Conservation (phyloP, 2,888 invertebrate genomes). For the Steinernema carpocapsae region DNA sequence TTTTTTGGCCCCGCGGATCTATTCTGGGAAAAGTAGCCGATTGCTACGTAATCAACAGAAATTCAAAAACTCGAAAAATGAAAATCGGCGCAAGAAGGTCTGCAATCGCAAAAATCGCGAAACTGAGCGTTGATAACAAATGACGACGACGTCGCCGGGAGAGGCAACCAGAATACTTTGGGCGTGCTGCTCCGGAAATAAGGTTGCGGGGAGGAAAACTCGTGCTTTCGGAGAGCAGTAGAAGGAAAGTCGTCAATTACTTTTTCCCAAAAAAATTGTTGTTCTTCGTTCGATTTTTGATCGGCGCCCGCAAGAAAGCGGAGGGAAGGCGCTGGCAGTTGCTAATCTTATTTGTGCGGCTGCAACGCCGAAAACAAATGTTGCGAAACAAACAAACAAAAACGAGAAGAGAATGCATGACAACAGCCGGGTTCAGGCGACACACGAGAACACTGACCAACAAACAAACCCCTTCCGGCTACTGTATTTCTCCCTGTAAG, state of each 20-base stretch:
- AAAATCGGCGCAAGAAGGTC: not conserved
- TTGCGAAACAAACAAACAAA: constrained; percentile 14
- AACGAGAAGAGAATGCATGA: not conserved
- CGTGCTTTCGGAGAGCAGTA: constrained; percentile 7
- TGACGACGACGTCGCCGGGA: not conserved
- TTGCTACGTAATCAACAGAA: not conserved
- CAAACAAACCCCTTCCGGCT: not conserved
- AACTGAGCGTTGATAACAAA: not conserved
- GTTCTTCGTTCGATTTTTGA: constrained; percentile 29
- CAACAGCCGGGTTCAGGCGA: not conserved
- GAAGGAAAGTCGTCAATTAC: constrained; percentile 26
- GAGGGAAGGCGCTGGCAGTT: not conserved
- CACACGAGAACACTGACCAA: not conserved
- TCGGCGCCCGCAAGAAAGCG: not conserved
- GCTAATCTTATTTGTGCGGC: not conserved
- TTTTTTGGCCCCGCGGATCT: not conserved
- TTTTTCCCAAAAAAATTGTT: constrained; percentile 25
- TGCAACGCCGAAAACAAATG: constrained; percentile 4
- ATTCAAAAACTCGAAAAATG: not conserved
- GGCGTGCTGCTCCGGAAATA: constrained; percentile 18
- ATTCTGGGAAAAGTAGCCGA: constrained; percentile 18
- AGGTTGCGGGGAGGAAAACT: constrained; percentile 18
- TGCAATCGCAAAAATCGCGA: not conserved
- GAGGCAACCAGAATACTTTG: not conserved
- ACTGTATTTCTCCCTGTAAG: not conserved